A percentile compares a stretch with the other conserved stretches of the same genome.
phyloP scores from a whole-genome alignment of 2,888 invertebrate genomes.

The Enchytraeus crypticus region DNA sequence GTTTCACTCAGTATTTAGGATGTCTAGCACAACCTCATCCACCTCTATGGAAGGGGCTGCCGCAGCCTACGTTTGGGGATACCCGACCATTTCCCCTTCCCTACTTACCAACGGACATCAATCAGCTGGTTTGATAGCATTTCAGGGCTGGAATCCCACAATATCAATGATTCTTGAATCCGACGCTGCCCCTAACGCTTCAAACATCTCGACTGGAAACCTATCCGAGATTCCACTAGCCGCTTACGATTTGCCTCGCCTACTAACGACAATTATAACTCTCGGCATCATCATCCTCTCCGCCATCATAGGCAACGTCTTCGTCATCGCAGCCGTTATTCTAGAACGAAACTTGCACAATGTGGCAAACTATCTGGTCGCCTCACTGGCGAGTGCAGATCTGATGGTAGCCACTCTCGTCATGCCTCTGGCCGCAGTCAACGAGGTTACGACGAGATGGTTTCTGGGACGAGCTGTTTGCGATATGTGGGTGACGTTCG shows the following conservation, averaged over 20 bases:
- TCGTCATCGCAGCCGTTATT: conserved; percentile 93
- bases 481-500: conserved; percentile 82
- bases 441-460: conserved; percentile 44
- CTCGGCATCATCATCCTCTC: conserved; percentile 12
- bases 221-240: neutral
- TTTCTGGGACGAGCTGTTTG: conserved; percentile 51
- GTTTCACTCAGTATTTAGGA: too few species aligned
- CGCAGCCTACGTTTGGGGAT: too few species aligned
- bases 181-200: too few species aligned
- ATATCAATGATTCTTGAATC: too few species aligned
- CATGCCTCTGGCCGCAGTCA: conserved; percentile 50
- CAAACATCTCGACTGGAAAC: too few species aligned
- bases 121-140: too few species aligned
- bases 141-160: too few species aligned
- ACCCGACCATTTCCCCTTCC: too few species aligned
- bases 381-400: conserved; percentile 92
- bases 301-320: conserved; percentile 68
- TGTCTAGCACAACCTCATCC: too few species aligned
- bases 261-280: conserved; percentile 3
- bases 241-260: neutral
- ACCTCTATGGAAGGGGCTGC: too few species aligned
- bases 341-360: conserved; percentile 84
- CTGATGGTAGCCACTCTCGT: conserved; percentile 88
- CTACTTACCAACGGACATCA: too few species aligned
- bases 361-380: conserved; percentile 90